Base-by-base conservation (phyloP, 2,797 vertebrate genomes). In the Arremon aurantiirostris region DNA sequence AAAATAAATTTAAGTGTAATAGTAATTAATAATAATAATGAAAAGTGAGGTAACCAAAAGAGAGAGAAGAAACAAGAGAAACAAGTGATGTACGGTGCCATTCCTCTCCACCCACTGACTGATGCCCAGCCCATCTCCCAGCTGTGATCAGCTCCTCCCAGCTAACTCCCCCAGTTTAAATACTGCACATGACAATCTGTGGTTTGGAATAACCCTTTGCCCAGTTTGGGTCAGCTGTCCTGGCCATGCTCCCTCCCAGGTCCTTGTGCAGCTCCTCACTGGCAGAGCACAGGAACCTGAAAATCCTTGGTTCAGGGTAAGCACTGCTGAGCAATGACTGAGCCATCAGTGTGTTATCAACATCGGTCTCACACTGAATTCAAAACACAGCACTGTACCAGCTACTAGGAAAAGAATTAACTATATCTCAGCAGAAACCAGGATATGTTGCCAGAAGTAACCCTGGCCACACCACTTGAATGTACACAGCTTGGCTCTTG, bases 121-220 rank as follows among this genome's bases (percentile, higher is more conserved):
- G 17, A 47, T 35, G 26, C 34, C 41, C 21, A 86, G 64, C 47
- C 30, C 17, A 63, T 27, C 30, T 55, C 34, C 41, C 8, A 22
- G 26, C 14, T 32, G 17, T 3, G 8, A 55, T 19, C 0, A 0
- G 21, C 14, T 9, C 34, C 21, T 61, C 14, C 28, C 47, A 69
- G 41, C 8, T 41, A 47, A 30, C 21, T 61, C 5, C 3, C 56
- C 28, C 3, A 1, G 14, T 41, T 77, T 41, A 30, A 8, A 18
- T 18, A 14, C 11, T 30, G 30, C 1, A 21, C 20, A 26, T 46
- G 30, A 46, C 0, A 2, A 8, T 53, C 10, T 46, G 0, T 39
- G 11, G 5, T 46, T 23, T 19, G 20, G 39, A 46, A 30, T 24
- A 9, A 53, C 24, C 14, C 13, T 41, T 14, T 59, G 47, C 17